Evolutionary conservation across 92 coral and sea anemone species (phyloP), one percentile per base, ranked within the genome.

Genomic region (Plumapathes pennacea): DNA sequence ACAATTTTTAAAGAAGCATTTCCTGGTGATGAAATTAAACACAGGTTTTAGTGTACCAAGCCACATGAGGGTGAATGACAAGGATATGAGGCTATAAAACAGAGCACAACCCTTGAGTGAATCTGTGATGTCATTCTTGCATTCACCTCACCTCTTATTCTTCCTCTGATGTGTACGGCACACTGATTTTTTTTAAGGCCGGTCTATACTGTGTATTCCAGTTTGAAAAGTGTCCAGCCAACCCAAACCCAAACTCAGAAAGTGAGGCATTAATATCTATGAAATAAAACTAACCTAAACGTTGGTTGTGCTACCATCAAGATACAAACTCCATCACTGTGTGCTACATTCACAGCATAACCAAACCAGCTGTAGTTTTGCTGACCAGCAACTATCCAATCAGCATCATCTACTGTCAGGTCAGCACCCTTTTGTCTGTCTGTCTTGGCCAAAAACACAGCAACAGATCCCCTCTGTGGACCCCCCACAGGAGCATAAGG

Each of bases 341-440:
- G 36, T 22, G 81, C 70, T n/a, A 71, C 43, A 22, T 46, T 57
- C 69, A 83, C 5, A 1, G 84, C 70, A 63, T 83, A 72, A 46
- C 97, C 97, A 88, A 91, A 91, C 97, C 97, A 91, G 38, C 96
- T 84, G 52, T 89, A 91, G 34, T 91, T 80, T 55, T 91, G 97
- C 49, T 88, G 72, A 32, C 97, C 97, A 47, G 57, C 66, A 32
- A 66, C 49, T 52, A 68, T 40, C 96, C 81, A 79, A 51, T 91
- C 88, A 60, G 84, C 82, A 25, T 84, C 70, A 25, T 60, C 27
- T 36, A 85, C 95, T 0, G 69, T 64, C 25, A 67, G 37, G 51
- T 74, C 72, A 23, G 48, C 57, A 25, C 80, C 90, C 60, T 70
- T 46, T 60, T 66, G 59, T 8, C 84, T 71, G 39, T 46, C 66